Conservation (phyloP, 2,888 invertebrate species). For the Trachelus troglodyta region DNA sequence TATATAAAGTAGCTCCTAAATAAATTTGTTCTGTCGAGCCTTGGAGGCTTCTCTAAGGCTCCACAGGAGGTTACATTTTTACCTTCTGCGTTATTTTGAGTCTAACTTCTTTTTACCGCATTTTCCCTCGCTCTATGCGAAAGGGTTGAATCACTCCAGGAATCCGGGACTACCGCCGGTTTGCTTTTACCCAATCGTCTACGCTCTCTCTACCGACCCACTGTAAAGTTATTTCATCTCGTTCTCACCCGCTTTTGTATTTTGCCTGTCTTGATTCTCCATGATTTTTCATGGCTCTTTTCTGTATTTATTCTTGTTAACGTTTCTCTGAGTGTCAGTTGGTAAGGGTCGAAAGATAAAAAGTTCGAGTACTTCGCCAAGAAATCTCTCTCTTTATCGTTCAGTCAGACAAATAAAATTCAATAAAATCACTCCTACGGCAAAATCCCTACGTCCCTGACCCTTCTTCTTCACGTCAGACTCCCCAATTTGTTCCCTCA, state of each 20-base stretch:
- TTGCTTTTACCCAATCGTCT: not conserved
- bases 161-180: not conserved
- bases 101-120: conserved; percentile 1
- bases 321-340: not conserved
- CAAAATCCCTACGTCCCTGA: not conserved
- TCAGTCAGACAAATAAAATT: conserved; percentile 15
- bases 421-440: conserved; percentile 9
- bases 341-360: not conserved
- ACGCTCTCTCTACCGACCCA: no score
- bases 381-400: not conserved
- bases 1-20: conserved; percentile 28
- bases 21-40: conserved; percentile 31
- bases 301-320: not conserved
- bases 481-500: not conserved
- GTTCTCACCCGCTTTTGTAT: no score
- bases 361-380: not conserved
- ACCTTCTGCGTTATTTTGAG: not conserved
- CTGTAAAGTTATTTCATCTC: no score
- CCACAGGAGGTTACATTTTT: not conserved
- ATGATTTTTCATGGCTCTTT: no score
- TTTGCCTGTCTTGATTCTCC: no score
- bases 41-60: not conserved
- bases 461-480: not conserved
- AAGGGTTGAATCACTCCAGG: not conserved
- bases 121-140: not conserved